phyloP scores from a whole-genome alignment of 2,888 invertebrate genomes.

The Callosobruchus maculatus region DNA sequence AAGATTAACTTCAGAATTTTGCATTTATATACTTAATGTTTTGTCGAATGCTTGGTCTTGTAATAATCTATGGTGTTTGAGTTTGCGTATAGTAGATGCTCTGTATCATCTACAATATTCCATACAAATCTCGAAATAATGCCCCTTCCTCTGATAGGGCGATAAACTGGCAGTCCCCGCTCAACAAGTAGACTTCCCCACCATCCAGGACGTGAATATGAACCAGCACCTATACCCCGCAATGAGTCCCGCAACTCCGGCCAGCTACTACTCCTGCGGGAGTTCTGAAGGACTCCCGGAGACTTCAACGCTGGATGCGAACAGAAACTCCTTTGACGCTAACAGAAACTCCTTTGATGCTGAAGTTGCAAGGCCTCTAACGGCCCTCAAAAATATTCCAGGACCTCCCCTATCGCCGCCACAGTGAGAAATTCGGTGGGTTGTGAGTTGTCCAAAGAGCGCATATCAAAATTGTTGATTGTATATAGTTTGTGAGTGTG shows the following conservation, averaged over 20 bases:
- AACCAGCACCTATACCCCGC: constrained; percentile 31
- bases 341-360: constrained; percentile 34
- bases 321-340: constrained; percentile 33
- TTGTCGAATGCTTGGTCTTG: no score
- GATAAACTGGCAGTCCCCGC: neutral
- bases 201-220: constrained; percentile 34
- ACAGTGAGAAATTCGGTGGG: constrained; percentile 7
- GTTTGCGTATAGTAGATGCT: no score
- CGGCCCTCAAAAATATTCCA: constrained; percentile 40
- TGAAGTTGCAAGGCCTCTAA: constrained; percentile 36
- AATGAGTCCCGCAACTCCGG: constrained; percentile 13
- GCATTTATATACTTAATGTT: no score
- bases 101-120: no score
- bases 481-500: neutral
- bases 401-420: constrained; percentile 36
- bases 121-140: neutral
- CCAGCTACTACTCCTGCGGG: constrained; percentile 17
- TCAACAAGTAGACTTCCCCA: constrained; percentile 30
- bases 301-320: constrained; percentile 38
- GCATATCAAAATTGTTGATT: constrained; percentile 32
- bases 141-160: neutral
- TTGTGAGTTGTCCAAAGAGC: constrained; percentile 25
- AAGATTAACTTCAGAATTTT: no score
- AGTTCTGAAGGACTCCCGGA: constrained; percentile 22
- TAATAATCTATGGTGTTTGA: no score